phyloP scores from a whole-genome alignment of 2,888 invertebrate genomes.

The Epistrophe eligans region DNA sequence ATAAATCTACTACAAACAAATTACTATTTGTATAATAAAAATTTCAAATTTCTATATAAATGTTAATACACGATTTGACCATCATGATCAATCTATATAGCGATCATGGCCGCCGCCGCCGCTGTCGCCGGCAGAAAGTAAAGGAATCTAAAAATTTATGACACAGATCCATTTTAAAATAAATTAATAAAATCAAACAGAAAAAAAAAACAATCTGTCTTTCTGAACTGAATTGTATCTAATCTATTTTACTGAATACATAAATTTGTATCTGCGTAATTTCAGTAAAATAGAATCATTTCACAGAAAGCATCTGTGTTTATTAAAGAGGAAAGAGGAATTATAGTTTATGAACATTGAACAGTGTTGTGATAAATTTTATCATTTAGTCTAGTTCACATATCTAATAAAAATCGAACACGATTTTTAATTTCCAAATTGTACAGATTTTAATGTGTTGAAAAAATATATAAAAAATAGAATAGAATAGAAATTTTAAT shows the following conservation, averaged over 20 bases:
- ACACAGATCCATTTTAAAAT: constrained; percentile 44
- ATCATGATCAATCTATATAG: constrained; percentile 26
- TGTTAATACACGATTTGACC: constrained; percentile 28
- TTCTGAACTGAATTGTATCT: not conserved
- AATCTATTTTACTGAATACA: not conserved
- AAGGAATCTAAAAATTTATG: constrained; percentile 53
- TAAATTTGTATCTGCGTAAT: not conserved
- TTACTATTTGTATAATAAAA: not conserved
- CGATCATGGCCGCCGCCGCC: not conserved
- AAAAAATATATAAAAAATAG: no score
- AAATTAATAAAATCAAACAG: constrained; percentile 9
- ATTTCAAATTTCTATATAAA: not conserved
- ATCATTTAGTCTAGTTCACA: no score
- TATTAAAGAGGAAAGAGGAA: no score
- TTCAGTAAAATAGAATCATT: not conserved
- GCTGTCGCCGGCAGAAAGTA: not conserved
- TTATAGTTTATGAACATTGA: no score
- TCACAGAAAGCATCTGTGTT: not conserved
- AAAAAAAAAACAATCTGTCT: constrained; percentile 25
- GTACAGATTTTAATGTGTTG: no score
- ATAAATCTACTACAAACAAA: not conserved
- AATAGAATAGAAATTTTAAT: no score
- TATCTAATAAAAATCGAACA: no score
- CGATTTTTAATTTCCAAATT: no score
- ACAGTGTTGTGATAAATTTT: no score